Conservation (phyloP, 2,888 invertebrate species). For the Tethea ocularis region DNA sequence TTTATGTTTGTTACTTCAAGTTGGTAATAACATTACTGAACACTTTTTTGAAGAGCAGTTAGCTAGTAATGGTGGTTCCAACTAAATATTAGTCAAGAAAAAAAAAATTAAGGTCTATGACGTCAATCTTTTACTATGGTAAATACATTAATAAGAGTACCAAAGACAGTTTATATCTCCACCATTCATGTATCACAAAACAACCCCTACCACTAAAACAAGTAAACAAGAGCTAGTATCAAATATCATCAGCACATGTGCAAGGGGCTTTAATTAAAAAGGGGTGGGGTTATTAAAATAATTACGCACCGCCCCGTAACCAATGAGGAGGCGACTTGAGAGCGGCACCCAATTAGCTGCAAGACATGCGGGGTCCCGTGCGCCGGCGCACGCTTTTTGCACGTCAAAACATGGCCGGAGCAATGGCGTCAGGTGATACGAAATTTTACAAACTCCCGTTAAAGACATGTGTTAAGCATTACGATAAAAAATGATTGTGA, state of each 20-base stretch:
- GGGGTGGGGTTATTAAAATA: conserved; percentile 79
- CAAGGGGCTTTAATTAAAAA: conserved; percentile 66
- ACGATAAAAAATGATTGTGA: background rate
- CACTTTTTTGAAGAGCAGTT: too few species aligned
- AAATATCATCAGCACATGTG: background rate
- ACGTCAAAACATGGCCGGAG: conserved; percentile 54
- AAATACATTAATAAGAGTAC: too few species aligned
- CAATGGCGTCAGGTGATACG: conserved; percentile 38
- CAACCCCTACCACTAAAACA: background rate
- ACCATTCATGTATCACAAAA: background rate
- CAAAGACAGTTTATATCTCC: too few species aligned
- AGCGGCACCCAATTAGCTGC: conserved; percentile 72
- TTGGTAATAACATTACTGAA: too few species aligned
- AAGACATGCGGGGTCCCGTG: conserved; percentile 52
- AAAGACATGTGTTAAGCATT: conserved; percentile 4
- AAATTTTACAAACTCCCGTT: conserved; percentile 9
- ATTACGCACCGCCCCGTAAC: conserved; percentile 73
- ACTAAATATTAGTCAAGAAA: too few species aligned
- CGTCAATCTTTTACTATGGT: too few species aligned
- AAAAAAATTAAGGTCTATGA: too few species aligned
- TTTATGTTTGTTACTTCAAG: background rate
- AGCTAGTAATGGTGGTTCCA: too few species aligned
- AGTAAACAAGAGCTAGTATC: background rate
- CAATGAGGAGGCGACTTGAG: conserved; percentile 62
- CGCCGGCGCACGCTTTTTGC: conserved; percentile 61